These are phyloP conservation scores for Bombus waltoni DNA, from an alignment of 1,140 invertebrate species.

Conservation along the genomic window DNA sequence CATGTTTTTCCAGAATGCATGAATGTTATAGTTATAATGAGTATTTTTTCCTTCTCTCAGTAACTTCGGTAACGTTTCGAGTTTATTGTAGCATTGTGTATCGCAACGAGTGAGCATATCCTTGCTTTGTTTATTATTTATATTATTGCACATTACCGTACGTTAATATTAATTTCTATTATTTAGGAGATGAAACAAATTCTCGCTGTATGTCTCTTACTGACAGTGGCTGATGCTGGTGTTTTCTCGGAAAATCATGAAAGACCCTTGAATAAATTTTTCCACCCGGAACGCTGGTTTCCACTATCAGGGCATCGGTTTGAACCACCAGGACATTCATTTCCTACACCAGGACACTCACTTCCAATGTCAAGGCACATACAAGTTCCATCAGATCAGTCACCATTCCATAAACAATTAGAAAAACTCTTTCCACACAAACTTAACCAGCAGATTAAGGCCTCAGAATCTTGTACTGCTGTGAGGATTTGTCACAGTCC, in stretches of 20 bases:
- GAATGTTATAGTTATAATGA: too few species aligned
- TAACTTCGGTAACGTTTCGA: too few species aligned
- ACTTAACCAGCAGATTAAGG: background rate
- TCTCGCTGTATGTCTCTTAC: background rate
- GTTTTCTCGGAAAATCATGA: background rate
- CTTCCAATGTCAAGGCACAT: background rate
- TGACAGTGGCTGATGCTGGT: background rate
- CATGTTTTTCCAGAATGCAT: background rate
- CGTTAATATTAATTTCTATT: background rate
- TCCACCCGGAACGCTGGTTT: too few species aligned
- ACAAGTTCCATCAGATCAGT: background rate
- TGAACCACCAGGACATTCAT: background rate
- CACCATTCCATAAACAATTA: background rate
- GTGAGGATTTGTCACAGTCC: constrained; percentile 61
- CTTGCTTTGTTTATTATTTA: too few species aligned
- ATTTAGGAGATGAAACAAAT: background rate
- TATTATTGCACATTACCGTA: background rate
- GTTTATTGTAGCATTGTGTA: background rate
- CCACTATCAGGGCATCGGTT: background rate
- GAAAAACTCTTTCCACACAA: background rate
- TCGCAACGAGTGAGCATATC: background rate
- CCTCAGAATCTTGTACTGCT: background rate
- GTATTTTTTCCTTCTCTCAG: background rate
- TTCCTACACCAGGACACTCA: background rate
- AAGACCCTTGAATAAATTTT: background rate